Evolutionary conservation across 2,797 vertebrate species (phyloP).

Genomic region (Trichosurus vulpecula): DNA sequence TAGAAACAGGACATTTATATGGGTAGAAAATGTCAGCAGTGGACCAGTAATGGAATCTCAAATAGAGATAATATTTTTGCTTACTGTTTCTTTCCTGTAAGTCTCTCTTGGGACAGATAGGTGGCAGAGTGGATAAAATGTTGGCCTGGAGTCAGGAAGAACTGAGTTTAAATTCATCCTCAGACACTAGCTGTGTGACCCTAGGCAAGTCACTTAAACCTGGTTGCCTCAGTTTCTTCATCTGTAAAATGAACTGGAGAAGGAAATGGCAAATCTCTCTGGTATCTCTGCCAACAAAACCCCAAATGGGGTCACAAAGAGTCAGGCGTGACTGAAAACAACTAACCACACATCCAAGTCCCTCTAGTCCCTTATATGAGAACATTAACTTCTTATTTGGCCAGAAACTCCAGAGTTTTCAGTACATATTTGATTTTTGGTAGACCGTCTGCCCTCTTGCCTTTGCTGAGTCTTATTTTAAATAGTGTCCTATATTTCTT

Average conservation of each 20-base stretch:
- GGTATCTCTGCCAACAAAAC: not conserved
- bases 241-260: not conserved
- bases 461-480: not conserved
- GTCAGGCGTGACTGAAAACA: too few relatives aligned
- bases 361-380: not conserved
- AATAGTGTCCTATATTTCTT: not conserved
- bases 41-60: not conserved
- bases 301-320: not conserved
- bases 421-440: not conserved
- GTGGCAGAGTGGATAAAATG: not conserved
- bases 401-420: not conserved
- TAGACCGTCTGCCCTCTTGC: not conserved
- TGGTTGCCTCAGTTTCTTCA: not conserved
- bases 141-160: not conserved
- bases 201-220: not conserved
- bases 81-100: not conserved
- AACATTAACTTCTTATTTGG: not conserved
- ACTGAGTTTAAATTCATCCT: not conserved
- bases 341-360: too few relatives aligned
- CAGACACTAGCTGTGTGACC: not conserved
- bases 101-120: not conserved
- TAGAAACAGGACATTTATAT: not conserved
- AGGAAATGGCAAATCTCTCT: not conserved
- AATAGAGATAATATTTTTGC: not conserved
- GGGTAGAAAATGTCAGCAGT: not conserved